Conservation (phyloP, 2,113 vertebrate species). For the Diadophis punctatus region DNA sequence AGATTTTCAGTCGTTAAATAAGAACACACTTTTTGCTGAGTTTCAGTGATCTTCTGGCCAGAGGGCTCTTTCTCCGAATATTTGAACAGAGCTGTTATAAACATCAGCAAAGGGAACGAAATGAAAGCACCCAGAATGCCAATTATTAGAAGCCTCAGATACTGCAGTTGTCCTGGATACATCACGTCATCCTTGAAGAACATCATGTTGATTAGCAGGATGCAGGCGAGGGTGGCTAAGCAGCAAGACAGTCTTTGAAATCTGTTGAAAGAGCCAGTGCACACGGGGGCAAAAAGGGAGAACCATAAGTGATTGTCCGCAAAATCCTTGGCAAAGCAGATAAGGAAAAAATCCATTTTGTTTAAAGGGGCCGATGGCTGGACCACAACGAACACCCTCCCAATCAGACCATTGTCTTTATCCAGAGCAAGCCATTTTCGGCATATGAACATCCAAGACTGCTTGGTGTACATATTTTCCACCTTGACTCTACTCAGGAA, state of each 20-base stretch:
- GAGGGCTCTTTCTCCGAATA: slow-evolving; percentile 47
- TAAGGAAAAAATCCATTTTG: slow-evolving; percentile 60
- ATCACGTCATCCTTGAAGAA: slow-evolving; percentile 53
- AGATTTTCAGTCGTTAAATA: accelerated
- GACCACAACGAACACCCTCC: slow-evolving; percentile 45
- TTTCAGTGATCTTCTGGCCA: not conserved
- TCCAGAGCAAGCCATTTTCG: slow-evolving; percentile 62
- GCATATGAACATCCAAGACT: slow-evolving; percentile 69
- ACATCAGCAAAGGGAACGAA: slow-evolving; percentile 53
- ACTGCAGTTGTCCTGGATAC: not conserved
- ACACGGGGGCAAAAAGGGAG: slow-evolving; percentile 47
- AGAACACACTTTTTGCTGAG: not conserved
- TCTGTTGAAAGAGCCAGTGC: slow-evolving; percentile 40
- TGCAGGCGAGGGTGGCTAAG: slow-evolving; percentile 59
- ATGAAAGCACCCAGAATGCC: slow-evolving; percentile 65
- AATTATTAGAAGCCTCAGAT: slow-evolving; percentile 41
- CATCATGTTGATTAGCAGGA: slow-evolving; percentile 62
- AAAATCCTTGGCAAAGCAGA: slow-evolving; percentile 35
- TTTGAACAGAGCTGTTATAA: slow-evolving; percentile 58
- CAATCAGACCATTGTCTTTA: not conserved
- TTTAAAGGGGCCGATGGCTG: slow-evolving; percentile 21
- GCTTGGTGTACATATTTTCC: slow-evolving; percentile 52
- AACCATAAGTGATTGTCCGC: slow-evolving; percentile 58
- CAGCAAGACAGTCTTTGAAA: slow-evolving; percentile 67
- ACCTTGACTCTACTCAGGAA: slow-evolving; percentile 70